Evolutionary conservation across 2,797 vertebrate species (phyloP), one percentile per base, ranked within the genome.

Genomic region (Sebastes hubbsi): DNA sequence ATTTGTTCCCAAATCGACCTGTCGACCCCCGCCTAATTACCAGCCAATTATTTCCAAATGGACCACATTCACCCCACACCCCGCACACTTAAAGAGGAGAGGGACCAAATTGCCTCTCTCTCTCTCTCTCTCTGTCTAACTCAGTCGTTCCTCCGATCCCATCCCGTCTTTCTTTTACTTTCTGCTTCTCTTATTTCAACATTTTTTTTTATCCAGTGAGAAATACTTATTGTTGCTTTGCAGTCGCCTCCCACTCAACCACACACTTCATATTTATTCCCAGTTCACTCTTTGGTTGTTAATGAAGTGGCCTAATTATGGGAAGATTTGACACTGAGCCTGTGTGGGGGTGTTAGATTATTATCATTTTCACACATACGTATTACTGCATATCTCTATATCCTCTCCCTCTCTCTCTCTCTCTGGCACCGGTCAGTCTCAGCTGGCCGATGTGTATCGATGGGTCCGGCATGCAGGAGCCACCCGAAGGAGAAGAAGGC

Each of bases 41-140:
- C 87, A 95, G 93, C 95, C 97, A 97, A 98, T 97, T 97, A 96
- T 94, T 96, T 95, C 86, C 90, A 95, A 96, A 95, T 95, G 93
- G 89, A 92, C 92, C 61, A 54, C 88, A 88, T 94, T 95, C 94
- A 88, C 92, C 88, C 76, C 80, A 89, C 85, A 88, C 85, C 83
- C 89, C 81, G 81, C 81, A 32, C 91, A 93, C 91, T 93, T 88
- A 87, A 56, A 84, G 89, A 90, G 77, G 80, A 89, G 88, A 92
- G 89, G 84, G 80, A 84, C 76, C 59, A 88, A 91, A 93, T 90
- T 82, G 86, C 78, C 67, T 83, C 29, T 36, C 12, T 38, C 38
- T 42, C 8, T 42, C 38, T 80, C 29, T 42, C 38, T 42, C 6
- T 46, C 10, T 46, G 22, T 79, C 24, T 32, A 49, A 30, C n/a